Conservation (phyloP, 2,797 vertebrate genomes). For the Alca torda region DNA sequence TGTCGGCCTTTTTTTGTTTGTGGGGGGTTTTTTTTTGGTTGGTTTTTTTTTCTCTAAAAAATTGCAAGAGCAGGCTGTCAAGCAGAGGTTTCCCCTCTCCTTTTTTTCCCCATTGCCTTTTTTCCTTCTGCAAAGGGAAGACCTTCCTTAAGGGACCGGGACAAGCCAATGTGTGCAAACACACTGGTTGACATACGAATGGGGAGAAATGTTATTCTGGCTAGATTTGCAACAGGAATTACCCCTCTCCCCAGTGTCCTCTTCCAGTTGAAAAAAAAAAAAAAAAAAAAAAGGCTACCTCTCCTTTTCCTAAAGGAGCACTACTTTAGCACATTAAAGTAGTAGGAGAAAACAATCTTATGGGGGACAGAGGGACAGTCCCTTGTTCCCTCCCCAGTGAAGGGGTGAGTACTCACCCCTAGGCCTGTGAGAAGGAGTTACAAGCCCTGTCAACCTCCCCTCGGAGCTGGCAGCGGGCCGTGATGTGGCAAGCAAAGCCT, state of each 20-base stretch:
- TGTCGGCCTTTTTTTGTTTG: fast-evolving
- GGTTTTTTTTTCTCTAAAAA: not conserved
- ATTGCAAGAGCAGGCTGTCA: not conserved
- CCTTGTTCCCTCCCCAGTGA: not conserved
- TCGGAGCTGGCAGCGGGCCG: not conserved
- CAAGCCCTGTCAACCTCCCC: not conserved
- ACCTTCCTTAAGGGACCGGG: not conserved
- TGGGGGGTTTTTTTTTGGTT: not conserved
- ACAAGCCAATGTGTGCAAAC: not conserved
- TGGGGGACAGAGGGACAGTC: fast-evolving
- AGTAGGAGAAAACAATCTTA: not conserved
- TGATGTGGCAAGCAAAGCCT: not conserved
- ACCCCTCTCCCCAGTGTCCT: not conserved
- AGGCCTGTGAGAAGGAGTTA: not conserved
- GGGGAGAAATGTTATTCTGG: not conserved
- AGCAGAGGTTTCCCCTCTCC: not conserved
- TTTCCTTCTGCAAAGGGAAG: not conserved
- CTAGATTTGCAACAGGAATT: not conserved
- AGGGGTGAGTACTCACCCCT: not conserved
- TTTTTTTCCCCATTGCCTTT: not conserved
- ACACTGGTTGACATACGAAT: not conserved
- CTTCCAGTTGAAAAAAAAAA: not conserved
- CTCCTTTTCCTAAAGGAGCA: not conserved
- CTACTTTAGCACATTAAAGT: not conserved
- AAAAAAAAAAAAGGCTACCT: not conserved